Percentiles rank a stretch among this genome's conserved stretches.
phyloP scores from a whole-genome alignment of 2,113 vertebrate genomes.

The Meriones unguiculatus region DNA sequence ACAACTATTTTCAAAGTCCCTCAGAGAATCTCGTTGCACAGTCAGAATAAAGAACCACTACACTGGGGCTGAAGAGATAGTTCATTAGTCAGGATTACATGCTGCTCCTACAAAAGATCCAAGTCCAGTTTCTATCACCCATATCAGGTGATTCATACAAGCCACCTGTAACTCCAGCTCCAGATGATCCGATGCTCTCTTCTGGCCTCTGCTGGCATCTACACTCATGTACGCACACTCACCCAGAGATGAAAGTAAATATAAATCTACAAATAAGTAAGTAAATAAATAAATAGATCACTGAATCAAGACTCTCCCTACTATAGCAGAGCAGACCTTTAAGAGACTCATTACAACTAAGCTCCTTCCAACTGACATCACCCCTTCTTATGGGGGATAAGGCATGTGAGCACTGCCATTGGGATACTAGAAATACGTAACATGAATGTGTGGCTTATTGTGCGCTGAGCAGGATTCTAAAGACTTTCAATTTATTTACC shows the following conservation, averaged over 20 bases:
- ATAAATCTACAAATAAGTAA: not conserved
- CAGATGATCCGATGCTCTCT: not conserved
- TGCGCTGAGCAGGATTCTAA: not conserved
- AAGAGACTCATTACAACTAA: slow-evolving; percentile 6
- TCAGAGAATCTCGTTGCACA: not conserved
- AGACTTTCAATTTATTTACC: not conserved
- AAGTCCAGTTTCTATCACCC: not conserved
- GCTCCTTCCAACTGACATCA: not conserved
- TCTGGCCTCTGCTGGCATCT: not conserved
- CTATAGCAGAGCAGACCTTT: not conserved
- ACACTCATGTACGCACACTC: too few relatives aligned
- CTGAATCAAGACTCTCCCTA: not conserved
- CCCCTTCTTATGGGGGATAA: not conserved
- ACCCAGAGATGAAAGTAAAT: not conserved
- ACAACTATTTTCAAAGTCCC: not conserved
- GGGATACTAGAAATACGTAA: not conserved
- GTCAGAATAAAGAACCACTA: not conserved
- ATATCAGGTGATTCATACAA: not conserved
- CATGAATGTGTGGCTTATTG: not conserved
- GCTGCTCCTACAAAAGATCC: not conserved
- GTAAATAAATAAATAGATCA: not conserved
- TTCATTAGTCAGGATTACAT: not conserved
- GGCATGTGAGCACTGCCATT: not conserved
- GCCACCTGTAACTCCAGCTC: not conserved
- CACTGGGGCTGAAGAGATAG: not conserved